phyloP scores from a whole-genome alignment of 2,888 invertebrate species.

The Synergus japonicus region DNA sequence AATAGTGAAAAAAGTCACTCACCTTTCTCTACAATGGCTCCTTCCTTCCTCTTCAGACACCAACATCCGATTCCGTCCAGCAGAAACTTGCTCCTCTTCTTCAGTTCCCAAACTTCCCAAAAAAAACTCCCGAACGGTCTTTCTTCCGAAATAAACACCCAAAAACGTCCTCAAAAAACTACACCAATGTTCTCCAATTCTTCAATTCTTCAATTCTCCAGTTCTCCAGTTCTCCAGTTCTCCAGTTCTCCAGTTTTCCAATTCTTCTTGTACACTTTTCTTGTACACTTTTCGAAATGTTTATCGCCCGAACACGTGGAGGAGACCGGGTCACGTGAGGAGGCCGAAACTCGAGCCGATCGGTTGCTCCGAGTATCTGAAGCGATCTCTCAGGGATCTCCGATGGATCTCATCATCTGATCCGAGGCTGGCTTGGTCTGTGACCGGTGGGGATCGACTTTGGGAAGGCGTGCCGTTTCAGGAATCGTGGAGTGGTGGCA shows the following conservation, averaged over 20 bases:
- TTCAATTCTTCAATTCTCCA: background rate
- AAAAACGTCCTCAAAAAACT: background rate
- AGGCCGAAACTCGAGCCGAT: background rate
- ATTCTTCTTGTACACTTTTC: background rate
- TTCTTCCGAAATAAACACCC: background rate
- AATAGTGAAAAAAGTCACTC: background rate
- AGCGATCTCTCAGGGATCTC: constrained; percentile 33
- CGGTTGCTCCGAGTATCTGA: background rate
- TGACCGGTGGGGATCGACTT: constrained; percentile 51
- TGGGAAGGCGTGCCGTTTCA: constrained; percentile 54
- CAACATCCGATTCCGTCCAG: background rate
- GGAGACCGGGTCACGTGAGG: constrained; percentile 1
- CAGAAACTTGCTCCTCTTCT: background rate
- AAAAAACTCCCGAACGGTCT: background rate
- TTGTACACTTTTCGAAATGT: background rate
- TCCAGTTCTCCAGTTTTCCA: background rate
- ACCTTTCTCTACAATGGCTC: background rate
- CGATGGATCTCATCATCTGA: constrained; percentile 16
- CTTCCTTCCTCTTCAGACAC: background rate
- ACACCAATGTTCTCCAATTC: background rate
- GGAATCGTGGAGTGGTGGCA: constrained; percentile 48
- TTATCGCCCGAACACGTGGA: constrained; percentile 1
- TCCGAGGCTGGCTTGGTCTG: constrained; percentile 24
- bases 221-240: background rate
- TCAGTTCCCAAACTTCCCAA: background rate